A percentile compares a stretch with the other conserved stretches of the same genome.
Evolutionary conservation across 2,797 vertebrate species (phyloP).

Genomic region (Sebastes cheni): DNA sequence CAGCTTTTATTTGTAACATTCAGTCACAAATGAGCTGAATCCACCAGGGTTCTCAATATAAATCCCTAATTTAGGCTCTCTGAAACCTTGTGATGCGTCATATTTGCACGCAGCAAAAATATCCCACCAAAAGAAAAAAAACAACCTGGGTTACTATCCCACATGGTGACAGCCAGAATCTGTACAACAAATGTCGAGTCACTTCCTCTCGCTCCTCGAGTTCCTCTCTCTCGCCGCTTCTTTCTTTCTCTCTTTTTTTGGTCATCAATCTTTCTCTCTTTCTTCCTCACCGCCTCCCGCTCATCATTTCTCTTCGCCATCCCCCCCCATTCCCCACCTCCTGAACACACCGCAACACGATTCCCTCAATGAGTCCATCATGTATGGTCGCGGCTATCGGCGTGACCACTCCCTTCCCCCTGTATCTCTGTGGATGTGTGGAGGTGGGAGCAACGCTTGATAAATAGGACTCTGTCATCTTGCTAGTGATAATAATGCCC

Average conservation of each 20-base stretch:
- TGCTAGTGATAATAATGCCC: conserved; percentile 78
- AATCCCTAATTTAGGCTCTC: background rate
- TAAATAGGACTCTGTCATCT: conserved; percentile 74
- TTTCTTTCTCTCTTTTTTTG: conserved; percentile 21
- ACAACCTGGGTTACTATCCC: conserved; percentile 17
- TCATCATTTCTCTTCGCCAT: conserved; percentile 26
- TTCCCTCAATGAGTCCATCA: conserved; percentile 50
- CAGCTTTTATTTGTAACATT: background rate
- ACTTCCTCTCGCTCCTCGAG: conserved; percentile 23
- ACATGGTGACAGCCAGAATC: conserved; percentile 42
- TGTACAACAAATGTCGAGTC: conserved; percentile 53
- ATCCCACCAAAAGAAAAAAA: background rate
- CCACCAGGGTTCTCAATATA: background rate
- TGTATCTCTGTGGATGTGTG: conserved; percentile 54
- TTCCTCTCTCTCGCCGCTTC: conserved; percentile 10
- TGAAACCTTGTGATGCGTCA: background rate
- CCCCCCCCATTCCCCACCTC: background rate
- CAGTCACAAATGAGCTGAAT: background rate
- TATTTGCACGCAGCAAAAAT: background rate
- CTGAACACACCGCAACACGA: conserved; percentile 21
- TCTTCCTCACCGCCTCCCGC: conserved; percentile 23
- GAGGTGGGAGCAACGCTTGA: conserved; percentile 60
- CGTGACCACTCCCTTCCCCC: conserved; percentile 54
- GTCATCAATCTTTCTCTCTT: conserved; percentile 41
- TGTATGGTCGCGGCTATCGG: conserved; percentile 28